These are phyloP conservation scores for Sipha flava DNA, from an alignment of 1,140 invertebrate genomes.

Conservation along the genomic window DNA sequence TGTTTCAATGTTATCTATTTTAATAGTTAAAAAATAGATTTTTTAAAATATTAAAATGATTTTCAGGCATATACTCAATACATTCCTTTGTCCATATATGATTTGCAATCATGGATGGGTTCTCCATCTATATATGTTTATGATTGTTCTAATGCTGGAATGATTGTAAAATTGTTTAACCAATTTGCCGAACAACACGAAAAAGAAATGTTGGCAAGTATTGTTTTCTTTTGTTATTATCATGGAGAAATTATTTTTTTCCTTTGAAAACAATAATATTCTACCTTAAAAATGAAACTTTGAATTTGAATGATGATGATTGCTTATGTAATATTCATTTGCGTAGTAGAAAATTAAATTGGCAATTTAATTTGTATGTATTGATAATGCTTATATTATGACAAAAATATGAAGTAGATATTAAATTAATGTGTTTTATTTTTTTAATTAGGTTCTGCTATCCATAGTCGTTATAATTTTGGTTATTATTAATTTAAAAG, in stretches of 20 bases:
- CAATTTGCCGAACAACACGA: constrained; percentile 87
- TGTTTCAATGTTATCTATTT: background rate
- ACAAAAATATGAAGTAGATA: background rate
- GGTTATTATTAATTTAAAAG: background rate
- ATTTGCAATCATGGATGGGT: constrained; percentile 98
- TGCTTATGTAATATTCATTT: background rate
- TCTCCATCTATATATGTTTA: constrained; percentile 98
- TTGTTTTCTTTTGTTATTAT: background rate
- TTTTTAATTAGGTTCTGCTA: background rate
- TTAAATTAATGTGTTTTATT: background rate
- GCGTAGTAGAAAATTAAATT: background rate
- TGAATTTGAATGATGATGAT: background rate
- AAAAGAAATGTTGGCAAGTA: constrained; percentile 50
- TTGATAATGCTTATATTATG: background rate
- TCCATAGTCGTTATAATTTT: background rate
- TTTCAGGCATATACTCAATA: constrained; percentile 93
- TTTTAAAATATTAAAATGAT: constrained; percentile 33
- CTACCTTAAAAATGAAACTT: background rate
- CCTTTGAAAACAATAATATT: background rate
- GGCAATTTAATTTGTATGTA: background rate
- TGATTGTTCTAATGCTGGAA: constrained; percentile 96
- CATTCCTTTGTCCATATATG: constrained; percentile 96
- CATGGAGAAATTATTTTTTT: background rate
- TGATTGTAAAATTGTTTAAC: constrained; percentile 88
- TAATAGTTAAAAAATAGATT: background rate